Base-by-base conservation (phyloP, 2,797 vertebrate species). In the Anguilla pacifica region DNA sequence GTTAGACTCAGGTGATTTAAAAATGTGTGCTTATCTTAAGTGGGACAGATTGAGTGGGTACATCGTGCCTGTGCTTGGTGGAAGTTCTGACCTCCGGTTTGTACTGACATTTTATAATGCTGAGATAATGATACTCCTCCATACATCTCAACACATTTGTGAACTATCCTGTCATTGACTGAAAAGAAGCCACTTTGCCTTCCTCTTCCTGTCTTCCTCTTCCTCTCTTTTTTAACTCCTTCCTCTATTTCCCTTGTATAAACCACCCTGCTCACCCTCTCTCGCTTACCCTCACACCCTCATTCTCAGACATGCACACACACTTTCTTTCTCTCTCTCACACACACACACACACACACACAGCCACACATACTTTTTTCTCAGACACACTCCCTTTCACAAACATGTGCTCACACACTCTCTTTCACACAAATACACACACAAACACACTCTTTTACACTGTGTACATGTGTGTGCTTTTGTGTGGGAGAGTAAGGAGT, bases 201-300 rank as follows among this genome's bases (percentile, higher is more conserved):
- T 89, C 84, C 86, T 86, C 85, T 88, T 7, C 87, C 89, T 72
- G 86, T 87, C 91, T 92, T 95, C 94, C 93, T 88, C 87, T 91
- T 92, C 90, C 91, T 92, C 90, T 86, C 72, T 90, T 89, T 46
- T 67, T 70, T 89, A 89, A 88, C 89, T 87, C 51, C 89, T 91
- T 93, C 91, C 91, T 89, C 84, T 51, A 81, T 92, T 94, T 94
- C 92, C 94, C 93, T 88, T 92, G 83, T 49, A 35, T 82, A 70
- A 88, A 88, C 70, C 57, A 28, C 74, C 31, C 25, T 22, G 28
- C 72, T 49, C 51, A 10, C 85, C 67, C 81, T 25, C 46, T 25
- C 31, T 7, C 55, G 25, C 49, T 43, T 11, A 51, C 84, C 22
- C 51, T 9, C 49, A 31, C 88, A 13, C 83, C 83, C 87, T 77